These are phyloP conservation scores for Folsomia manolachei DNA, from an alignment of 2,888 invertebrate species.

Conservation along the genomic window DNA sequence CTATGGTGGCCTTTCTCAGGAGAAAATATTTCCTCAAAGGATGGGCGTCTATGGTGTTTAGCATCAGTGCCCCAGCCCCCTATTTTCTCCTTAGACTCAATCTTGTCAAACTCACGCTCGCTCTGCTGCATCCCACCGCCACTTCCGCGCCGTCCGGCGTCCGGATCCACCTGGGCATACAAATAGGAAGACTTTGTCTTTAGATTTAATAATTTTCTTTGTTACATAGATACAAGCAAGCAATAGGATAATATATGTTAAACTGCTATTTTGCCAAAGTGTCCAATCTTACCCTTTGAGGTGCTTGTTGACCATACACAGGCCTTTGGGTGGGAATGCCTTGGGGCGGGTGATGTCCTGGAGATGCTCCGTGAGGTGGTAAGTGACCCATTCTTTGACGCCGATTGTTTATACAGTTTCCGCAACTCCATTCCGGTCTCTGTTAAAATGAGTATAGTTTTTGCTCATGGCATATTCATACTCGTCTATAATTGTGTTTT, in stretches of 20 bases:
- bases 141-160: conserved; percentile 34
- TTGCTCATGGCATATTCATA: no score
- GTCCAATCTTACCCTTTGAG: neutral
- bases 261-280: no score
- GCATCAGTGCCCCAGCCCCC: conserved; percentile 39
- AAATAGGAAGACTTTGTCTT: no score
- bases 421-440: conserved; percentile 53
- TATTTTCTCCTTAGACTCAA: conserved; percentile 43
- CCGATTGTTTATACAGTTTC: conserved; percentile 52
- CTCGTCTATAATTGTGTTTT: no score
- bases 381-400: conserved; percentile 31
- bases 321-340: no score
- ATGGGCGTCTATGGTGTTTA: conserved; percentile 12
- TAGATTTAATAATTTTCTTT: neutral
- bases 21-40: conserved; percentile 24
- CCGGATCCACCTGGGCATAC: conserved; percentile 41
- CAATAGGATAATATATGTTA: no score
- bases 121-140: conserved; percentile 34
- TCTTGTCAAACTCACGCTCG: conserved; percentile 49
- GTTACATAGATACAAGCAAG: no score
- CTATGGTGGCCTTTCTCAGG: conserved; percentile 40
- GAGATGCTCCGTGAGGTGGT: neutral
- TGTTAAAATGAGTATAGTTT: no score
- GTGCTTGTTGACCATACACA: conserved; percentile 12
- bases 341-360: neutral